These are phyloP conservation scores for Atlantisia rogersi DNA, from an alignment of 2,113 vertebrate species.

Conservation along the genomic window DNA sequence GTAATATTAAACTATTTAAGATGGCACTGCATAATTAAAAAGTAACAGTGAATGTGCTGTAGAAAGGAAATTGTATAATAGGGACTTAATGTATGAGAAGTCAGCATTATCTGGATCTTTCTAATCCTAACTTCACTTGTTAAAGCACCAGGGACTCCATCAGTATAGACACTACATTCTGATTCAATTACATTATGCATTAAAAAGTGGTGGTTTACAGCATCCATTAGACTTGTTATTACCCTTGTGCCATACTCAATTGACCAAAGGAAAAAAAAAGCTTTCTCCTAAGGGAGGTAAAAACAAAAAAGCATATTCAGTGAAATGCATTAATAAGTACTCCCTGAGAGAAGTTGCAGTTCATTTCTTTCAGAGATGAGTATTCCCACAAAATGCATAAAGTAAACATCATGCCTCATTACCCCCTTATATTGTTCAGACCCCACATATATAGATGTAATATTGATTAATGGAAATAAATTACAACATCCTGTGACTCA, in stretches of 20 bases:
- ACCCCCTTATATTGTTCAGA: conserved; percentile 13
- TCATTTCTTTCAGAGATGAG: conserved; percentile 67
- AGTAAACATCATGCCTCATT: conserved; percentile 70
- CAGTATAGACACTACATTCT: conserved; percentile 62
- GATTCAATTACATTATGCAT: conserved; percentile 69
- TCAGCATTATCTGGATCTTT: conserved; percentile 61
- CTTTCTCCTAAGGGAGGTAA: conserved; percentile 2
- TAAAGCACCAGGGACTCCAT: conserved; percentile 71
- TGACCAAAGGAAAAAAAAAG: conserved; percentile 56
- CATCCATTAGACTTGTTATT: conserved; percentile 70
- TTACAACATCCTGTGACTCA: conserved; percentile 10
- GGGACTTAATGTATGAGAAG: conserved; percentile 63
- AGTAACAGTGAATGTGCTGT: conserved; percentile 35
- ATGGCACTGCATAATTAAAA: conserved; percentile 65
- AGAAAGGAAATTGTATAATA: conserved; percentile 58
- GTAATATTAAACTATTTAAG: conserved; percentile 60
- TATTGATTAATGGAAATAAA: conserved; percentile 64
- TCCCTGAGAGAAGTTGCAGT: conserved; percentile 43
- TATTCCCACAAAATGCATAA: conserved; percentile 29
- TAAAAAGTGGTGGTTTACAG: conserved; percentile 64
- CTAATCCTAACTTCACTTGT: conserved; percentile 67
- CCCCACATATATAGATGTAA: neutral
- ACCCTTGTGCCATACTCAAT: conserved; percentile 62
- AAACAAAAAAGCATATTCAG: conserved; percentile 28
- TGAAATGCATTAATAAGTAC: conserved; percentile 42